Evolutionary conservation across 2,797 vertebrate genomes (phyloP).

Genomic region (Danio aesculapii): DNA sequence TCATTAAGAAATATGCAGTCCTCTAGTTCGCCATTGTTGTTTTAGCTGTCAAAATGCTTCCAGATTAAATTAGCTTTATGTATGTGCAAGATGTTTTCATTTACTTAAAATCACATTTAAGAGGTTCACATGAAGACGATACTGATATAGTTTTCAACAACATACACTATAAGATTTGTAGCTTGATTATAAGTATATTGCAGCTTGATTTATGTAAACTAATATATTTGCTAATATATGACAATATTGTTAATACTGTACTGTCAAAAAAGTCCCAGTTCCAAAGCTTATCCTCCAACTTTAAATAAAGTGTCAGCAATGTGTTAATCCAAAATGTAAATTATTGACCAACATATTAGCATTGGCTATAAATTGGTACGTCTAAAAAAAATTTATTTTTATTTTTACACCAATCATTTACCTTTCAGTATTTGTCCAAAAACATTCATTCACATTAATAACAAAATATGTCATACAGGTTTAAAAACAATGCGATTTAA

Average conservation of each 20-base stretch:
- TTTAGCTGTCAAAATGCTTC: too few relatives aligned
- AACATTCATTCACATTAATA: background rate
- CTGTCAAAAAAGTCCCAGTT: background rate
- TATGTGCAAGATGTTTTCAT: too few relatives aligned
- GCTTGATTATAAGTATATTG: too few relatives aligned
- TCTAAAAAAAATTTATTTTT: too few relatives aligned
- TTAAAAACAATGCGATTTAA: background rate
- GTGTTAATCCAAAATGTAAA: background rate
- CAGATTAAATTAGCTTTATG: too few relatives aligned
- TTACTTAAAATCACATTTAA: too few relatives aligned
- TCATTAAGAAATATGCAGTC: too few relatives aligned
- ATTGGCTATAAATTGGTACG: background rate
- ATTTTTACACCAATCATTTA: background rate
- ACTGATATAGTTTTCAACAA: background rate
- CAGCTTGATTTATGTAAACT: background rate
- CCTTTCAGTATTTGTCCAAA: background rate
- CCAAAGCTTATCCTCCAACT: background rate
- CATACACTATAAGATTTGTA: background rate
- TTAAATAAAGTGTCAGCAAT: background rate
- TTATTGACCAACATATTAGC: background rate
- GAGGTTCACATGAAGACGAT: too few relatives aligned
- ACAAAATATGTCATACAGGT: background rate
- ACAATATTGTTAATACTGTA: background rate
- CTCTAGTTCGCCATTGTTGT: too few relatives aligned
- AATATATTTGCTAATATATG: too few relatives aligned